Evolutionary conservation across 2,888 invertebrate species (phyloP), one percentile per base, ranked within the genome.

Genomic region (Hypomecis punctinalis): DNA sequence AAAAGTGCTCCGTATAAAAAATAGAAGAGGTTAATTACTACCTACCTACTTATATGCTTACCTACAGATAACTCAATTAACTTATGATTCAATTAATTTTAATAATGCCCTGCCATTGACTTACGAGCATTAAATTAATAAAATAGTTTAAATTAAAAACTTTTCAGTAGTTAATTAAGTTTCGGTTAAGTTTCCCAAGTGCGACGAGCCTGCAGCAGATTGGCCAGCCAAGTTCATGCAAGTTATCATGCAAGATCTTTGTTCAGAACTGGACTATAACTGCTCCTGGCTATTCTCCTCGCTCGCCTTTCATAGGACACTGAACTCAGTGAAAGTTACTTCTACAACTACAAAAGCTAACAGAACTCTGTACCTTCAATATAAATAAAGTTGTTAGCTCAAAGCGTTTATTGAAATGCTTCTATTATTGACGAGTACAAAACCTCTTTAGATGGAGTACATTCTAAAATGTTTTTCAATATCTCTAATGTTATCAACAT

Each of bases 241-340:
- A 47, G 36, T n/a, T 39, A 59, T 39, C 75, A 72, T 68, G 70
- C 66, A 67, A 72, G 74, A 72, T 69, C 71, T 74, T 79, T 75
- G 64, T 68, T 59, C 61, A 40, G 40, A 76, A 77, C 72, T 71
- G 62, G 67, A 75, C 73, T 73, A 67, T 71, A 77, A 78, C 75
- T 71, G 71, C 70, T 72, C 78, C 75, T 74, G 73, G 77, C 76
- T 75, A 79, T 75, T 76, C 76, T 75, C 78, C 75, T 75, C 70
- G 71, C 65, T 75, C 70, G 70, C 63, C 69, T 74, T 77, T 69
- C 53, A 66, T 65, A 58, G 71, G 79, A 75, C 82, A 80, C 77
- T 77, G 81, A 81, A 83, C 84, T 71, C 75, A 79, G 82, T 80
- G 84, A 86, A 85, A 85, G 85, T 82, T 83, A 72, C 59, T 65